These are phyloP conservation scores for Siphamia tubifer DNA, from an alignment of 2,113 vertebrate species.

Conservation along the genomic window DNA sequence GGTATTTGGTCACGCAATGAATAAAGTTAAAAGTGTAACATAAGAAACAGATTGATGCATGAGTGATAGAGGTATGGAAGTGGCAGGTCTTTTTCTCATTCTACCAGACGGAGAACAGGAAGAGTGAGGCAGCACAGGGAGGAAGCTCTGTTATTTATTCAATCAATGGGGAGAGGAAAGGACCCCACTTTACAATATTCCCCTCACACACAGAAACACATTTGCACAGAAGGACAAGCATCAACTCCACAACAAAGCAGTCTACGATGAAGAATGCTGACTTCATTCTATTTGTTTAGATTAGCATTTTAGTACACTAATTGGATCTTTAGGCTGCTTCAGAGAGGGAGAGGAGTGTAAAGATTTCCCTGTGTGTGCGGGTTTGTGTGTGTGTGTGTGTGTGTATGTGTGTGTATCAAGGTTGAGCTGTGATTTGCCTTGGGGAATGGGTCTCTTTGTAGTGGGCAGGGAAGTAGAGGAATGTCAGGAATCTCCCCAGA, in stretches of 20 bases:
- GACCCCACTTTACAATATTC: slow-evolving; percentile 25
- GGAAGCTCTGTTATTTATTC: slow-evolving; percentile 64
- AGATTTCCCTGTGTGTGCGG: slow-evolving; percentile 4
- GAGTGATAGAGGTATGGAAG: slow-evolving; percentile 8
- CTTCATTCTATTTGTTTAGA: slow-evolving; percentile 42
- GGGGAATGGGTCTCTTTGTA: slow-evolving; percentile 60
- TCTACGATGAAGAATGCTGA: not conserved
- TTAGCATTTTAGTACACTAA: slow-evolving; percentile 22
- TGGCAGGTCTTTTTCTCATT: slow-evolving; percentile 5
- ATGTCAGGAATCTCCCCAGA: slow-evolving; percentile 73
- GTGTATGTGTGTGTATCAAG: slow-evolving; percentile 16
- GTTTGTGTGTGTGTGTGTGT: not conserved
- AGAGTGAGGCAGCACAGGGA: slow-evolving; percentile 38
- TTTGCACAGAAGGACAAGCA: slow-evolving; percentile 6
- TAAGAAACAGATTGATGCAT: not conserved
- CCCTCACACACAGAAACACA: slow-evolving; percentile 5
- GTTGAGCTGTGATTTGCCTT: slow-evolving; percentile 42
- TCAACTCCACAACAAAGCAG: too few species aligned
- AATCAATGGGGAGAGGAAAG: slow-evolving; percentile 52
- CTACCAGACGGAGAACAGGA: slow-evolving; percentile 50
- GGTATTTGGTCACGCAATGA: not conserved
- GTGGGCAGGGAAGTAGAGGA: slow-evolving; percentile 70
- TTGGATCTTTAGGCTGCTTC: slow-evolving; percentile 27
- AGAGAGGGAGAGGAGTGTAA: slow-evolving; percentile 5
- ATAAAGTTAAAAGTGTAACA: not conserved